Conservation (phyloP, 2,113 vertebrate genomes). For the Xenotilapia leptura region DNA sequence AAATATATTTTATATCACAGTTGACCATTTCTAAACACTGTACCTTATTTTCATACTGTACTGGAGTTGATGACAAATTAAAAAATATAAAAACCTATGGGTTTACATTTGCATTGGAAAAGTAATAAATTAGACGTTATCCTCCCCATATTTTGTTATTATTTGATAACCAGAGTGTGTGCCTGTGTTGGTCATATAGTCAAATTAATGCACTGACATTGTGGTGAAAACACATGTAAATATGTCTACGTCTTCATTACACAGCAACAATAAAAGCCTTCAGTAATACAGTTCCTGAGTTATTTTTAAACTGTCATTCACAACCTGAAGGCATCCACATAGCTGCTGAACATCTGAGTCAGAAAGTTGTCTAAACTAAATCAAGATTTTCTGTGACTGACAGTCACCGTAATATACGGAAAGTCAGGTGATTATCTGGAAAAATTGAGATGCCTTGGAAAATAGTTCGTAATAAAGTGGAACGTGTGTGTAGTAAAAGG, state of each 20-base stretch:
- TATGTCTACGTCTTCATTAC: background rate
- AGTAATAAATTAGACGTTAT: background rate
- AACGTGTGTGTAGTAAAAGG: background rate
- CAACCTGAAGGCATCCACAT: background rate
- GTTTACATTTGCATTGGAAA: background rate
- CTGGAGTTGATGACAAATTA: background rate
- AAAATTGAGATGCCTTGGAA: background rate
- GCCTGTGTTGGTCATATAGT: background rate
- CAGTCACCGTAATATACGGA: background rate
- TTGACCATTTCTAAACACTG: constrained; percentile 17
- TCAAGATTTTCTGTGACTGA: background rate
- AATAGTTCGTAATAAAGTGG: constrained; percentile 23
- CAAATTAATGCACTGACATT: background rate
- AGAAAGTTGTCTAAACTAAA: background rate
- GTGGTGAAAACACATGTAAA: background rate
- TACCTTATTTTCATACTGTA: background rate
- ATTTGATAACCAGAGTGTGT: background rate
- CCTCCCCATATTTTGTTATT: background rate
- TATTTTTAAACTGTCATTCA: background rate
- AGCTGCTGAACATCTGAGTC: background rate
- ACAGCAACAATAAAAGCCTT: background rate
- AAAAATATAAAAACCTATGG: background rate
- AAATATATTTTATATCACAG: constrained; percentile 25
- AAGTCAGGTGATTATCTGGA: background rate
- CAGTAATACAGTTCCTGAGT: background rate